phyloP scores from a whole-genome alignment of 2,113 vertebrate genomes.

The Cromileptes altivelis region DNA sequence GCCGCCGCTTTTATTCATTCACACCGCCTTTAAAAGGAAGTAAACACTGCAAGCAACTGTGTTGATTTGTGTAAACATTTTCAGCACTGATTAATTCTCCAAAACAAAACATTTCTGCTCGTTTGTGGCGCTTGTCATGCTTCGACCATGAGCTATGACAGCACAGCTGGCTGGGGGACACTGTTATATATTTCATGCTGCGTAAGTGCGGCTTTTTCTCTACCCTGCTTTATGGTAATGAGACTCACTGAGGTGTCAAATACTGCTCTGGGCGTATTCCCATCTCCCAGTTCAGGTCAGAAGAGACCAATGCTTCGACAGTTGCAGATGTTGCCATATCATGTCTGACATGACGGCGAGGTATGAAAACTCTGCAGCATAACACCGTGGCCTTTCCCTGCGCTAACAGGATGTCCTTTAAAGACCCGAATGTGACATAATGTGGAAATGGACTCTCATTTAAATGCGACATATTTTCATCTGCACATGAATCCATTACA shows the following conservation, averaged over 20 bases:
- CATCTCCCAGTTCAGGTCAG: constrained; percentile 70
- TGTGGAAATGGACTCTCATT: constrained; percentile 26
- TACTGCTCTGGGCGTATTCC: constrained; percentile 73
- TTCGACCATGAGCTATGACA: constrained; percentile 31
- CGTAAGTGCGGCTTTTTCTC: constrained; percentile 68
- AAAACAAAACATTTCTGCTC: constrained; percentile 30
- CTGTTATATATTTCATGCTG: constrained; percentile 72
- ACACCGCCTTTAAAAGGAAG: constrained; percentile 29
- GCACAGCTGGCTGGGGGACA: constrained; percentile 59
- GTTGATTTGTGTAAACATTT: constrained; percentile 52
- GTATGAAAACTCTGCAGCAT: constrained; percentile 55
- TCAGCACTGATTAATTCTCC: constrained; percentile 31
- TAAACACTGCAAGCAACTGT: constrained; percentile 16
- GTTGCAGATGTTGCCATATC: constrained; percentile 62
- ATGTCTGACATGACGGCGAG: constrained; percentile 68
- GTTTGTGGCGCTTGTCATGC: constrained; percentile 43
- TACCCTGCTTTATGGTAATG: constrained; percentile 72
- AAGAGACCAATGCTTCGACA: constrained; percentile 66
- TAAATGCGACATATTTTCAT: constrained; percentile 31
- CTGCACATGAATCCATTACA: constrained; percentile 39
- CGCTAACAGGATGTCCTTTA: constrained; percentile 28
- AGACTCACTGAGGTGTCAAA: constrained; percentile 79
- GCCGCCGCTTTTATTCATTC: constrained; percentile 37
- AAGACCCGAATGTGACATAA: neutral
- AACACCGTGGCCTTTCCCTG: constrained; percentile 21